A percentile compares a stretch with the other conserved stretches of the same genome.
phyloP scores from a whole-genome alignment of 1,140 invertebrate species.

The Drosophila rufa region DNA sequence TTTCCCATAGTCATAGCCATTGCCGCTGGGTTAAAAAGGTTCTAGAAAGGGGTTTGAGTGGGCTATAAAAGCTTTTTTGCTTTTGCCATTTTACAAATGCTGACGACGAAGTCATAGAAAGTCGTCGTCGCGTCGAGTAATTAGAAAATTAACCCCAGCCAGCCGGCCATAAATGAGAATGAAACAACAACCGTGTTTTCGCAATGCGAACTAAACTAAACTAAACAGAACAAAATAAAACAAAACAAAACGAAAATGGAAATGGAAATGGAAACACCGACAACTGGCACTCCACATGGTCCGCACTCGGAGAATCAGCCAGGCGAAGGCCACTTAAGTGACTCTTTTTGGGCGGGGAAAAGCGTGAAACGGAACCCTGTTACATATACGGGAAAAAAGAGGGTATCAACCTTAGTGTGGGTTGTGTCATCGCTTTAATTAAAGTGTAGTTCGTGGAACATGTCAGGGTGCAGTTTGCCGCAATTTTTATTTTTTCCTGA shows the following conservation, averaged over 20 bases:
- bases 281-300: constrained; percentile 58
- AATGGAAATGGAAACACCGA: background rate
- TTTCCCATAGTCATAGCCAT: constrained; percentile 11
- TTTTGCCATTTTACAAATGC: constrained; percentile 56
- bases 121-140: constrained; percentile 76
- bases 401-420: constrained; percentile 5
- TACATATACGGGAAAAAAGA: background rate
- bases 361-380: constrained; percentile 14
- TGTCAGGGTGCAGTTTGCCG: constrained; percentile 63
- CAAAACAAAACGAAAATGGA: constrained; percentile 3
- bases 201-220: constrained; percentile 34
- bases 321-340: constrained; percentile 64
- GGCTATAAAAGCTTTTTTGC: constrained; percentile 55
- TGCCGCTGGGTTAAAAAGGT: constrained; percentile 16
- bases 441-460: constrained; percentile 42
- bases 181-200: constrained; percentile 47
- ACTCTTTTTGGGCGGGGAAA: constrained; percentile 30
- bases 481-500: constrained; percentile 32
- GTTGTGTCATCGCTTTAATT: constrained; percentile 72
- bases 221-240: constrained; percentile 15
- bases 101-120: constrained; percentile 71
- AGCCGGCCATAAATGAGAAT: constrained; percentile 73
- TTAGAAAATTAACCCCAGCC: constrained; percentile 76
- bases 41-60: constrained; percentile 32
- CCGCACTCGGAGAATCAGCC: constrained; percentile 59